phyloP scores from a whole-genome alignment of 2,113 vertebrate species.

The Progne subis region DNA sequence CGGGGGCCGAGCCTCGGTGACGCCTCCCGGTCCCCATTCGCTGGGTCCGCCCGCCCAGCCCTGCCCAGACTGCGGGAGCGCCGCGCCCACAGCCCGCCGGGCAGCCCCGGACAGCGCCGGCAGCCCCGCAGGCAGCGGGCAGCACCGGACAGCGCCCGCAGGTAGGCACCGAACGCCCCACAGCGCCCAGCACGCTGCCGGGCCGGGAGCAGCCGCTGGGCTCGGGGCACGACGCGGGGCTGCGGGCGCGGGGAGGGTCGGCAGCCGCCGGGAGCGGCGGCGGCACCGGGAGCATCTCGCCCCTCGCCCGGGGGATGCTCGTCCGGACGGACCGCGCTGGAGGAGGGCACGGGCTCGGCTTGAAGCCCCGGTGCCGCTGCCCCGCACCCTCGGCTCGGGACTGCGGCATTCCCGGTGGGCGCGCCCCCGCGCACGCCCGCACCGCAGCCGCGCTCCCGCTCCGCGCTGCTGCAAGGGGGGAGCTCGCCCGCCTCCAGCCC shows the following conservation, averaged over 20 bases:
- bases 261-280: not conserved
- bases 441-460: not conserved
- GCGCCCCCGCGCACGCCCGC: not conserved
- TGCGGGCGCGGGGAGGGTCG: not conserved
- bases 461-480: not conserved
- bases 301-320: not conserved
- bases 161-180: not conserved
- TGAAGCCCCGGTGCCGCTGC: not conserved
- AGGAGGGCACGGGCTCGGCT: not conserved
- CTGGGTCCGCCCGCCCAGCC: slow-evolving; percentile 5
- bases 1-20: slow-evolving; percentile 37
- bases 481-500: not conserved
- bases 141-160: slow-evolving; percentile 12
- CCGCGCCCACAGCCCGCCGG: slow-evolving; percentile 18
- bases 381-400: not conserved
- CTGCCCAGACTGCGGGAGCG: slow-evolving; percentile 47
- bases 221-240: not conserved
- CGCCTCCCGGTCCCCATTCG: slow-evolving; percentile 26
- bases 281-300: not conserved
- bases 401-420: not conserved
- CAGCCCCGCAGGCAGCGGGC: not conserved
- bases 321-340: not conserved
- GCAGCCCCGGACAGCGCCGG: slow-evolving; percentile 12
- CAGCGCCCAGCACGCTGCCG: not conserved
- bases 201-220: not conserved